A percentile compares a stretch with the other conserved stretches of the same genome.
phyloP scores from a whole-genome alignment of 2,113 vertebrate species.

The Ifrita kowaldi region DNA sequence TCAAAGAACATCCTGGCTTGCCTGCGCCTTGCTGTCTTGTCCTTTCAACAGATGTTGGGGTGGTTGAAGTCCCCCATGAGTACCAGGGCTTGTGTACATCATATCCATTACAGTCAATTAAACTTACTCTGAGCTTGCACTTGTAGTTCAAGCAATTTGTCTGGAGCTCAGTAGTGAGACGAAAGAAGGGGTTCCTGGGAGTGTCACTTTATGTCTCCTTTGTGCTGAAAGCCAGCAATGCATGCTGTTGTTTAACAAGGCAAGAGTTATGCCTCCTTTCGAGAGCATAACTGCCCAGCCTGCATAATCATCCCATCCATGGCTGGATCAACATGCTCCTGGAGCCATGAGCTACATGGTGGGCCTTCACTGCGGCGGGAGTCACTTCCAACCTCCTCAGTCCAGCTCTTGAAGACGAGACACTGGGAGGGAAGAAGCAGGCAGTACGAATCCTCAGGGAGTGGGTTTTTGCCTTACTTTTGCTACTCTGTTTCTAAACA shows the following conservation, averaged over 20 bases:
- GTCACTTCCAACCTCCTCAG: background rate
- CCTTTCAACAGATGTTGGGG: too few species aligned
- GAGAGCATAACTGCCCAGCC: background rate
- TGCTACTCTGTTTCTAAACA: background rate
- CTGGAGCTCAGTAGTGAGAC: background rate
- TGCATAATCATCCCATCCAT: rapidly evolving
- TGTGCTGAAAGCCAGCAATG: rapidly evolving
- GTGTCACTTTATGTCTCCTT: background rate
- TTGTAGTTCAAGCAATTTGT: background rate
- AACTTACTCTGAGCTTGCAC: background rate
- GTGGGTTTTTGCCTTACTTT: background rate
- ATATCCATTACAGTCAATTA: background rate
- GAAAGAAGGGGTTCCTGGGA: background rate
- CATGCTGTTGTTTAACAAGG: background rate
- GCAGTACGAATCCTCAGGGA: background rate
- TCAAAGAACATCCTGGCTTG: background rate
- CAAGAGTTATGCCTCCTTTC: background rate
- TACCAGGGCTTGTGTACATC: background rate
- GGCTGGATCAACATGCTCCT: rapidly evolving
- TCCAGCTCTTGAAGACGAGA: background rate
- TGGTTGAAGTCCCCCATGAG: background rate
- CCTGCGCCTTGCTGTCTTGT: background rate
- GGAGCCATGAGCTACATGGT: too few species aligned
- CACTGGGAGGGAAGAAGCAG: background rate
- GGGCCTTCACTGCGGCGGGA: background rate